phyloP scores from a whole-genome alignment of 2,113 vertebrate species.

The Acanthisitta chloris region DNA sequence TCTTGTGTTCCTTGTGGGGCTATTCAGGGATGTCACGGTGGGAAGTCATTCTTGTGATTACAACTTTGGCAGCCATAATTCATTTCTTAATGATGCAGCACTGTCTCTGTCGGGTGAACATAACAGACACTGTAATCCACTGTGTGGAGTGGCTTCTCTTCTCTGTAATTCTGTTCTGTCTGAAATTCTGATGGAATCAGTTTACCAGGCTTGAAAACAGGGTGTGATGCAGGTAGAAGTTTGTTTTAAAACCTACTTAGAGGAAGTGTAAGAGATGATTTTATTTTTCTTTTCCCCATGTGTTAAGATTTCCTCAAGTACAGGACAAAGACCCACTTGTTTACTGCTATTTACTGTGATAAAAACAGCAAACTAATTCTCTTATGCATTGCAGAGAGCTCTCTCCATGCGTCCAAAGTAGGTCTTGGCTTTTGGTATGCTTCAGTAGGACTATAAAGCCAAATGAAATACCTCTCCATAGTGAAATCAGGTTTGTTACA shows the following conservation, averaged over 20 bases:
- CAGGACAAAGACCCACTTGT: background rate
- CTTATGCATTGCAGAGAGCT: background rate
- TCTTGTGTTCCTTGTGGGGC: fast-evolving
- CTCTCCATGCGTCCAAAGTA: background rate
- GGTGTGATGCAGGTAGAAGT: background rate
- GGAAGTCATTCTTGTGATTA: background rate
- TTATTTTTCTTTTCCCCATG: background rate
- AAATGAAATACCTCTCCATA: background rate
- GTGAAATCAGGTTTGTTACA: background rate
- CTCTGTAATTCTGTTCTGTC: background rate
- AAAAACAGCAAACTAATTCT: background rate
- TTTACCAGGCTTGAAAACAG: background rate
- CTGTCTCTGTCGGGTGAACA: background rate
- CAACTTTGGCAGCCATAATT: background rate
- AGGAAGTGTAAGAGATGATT: background rate
- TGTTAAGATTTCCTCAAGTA: background rate
- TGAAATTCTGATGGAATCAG: background rate
- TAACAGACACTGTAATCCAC: background rate
- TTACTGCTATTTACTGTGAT: background rate
- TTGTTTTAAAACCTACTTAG: background rate
- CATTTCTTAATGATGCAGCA: background rate
- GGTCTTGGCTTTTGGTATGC: background rate
- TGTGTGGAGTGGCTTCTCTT: background rate
- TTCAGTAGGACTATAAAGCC: background rate
- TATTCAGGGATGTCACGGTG: background rate